Conservation (phyloP, 2,797 vertebrate species). For the Chaenodraco wilsoni region DNA sequence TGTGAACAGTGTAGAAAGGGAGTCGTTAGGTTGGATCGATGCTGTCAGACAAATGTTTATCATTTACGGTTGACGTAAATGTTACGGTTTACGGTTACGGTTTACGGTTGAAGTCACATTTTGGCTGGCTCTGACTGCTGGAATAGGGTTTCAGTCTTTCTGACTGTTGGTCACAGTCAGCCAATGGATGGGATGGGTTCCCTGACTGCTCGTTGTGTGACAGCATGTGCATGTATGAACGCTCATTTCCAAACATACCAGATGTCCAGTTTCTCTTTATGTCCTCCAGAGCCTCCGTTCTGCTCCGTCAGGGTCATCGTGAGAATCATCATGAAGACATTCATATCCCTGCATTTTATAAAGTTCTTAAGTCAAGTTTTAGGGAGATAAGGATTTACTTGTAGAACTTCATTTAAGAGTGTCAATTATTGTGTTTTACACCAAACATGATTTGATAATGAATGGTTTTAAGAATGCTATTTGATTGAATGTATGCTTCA, state of each 20-base stretch:
- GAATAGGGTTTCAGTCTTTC: slow-evolving; percentile 1
- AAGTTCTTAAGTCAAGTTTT: neutral
- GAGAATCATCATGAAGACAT: neutral
- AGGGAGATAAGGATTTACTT: neutral
- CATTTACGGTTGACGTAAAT: slow-evolving; percentile 6
- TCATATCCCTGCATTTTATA: neutral
- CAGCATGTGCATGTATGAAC: slow-evolving; percentile 4
- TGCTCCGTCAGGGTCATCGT: neutral
- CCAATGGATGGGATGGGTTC: slow-evolving; percentile 4
- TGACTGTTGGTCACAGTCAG: neutral
- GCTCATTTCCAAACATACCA: slow-evolving; percentile 29
- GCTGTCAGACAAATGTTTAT: slow-evolving; percentile 6
- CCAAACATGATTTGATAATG: neutral
- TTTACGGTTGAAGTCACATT: neutral
- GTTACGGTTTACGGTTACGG: too few species aligned
- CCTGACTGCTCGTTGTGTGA: slow-evolving; percentile 1
- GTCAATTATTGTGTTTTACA: neutral
- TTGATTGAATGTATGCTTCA: too few species aligned
- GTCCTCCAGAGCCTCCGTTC: slow-evolving; percentile 12
- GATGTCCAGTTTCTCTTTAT: slow-evolving; percentile 20
- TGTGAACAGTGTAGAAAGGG: neutral
- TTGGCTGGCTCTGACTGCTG: neutral
- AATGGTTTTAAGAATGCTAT: too few species aligned
- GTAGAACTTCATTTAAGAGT: neutral
- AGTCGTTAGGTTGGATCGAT: neutral